A percentile compares a stretch with the other conserved stretches of the same genome.
These are phyloP conservation scores for Oedothorax gibbosus DNA, from an alignment of 1,140 invertebrate species.

Conservation along the genomic window DNA sequence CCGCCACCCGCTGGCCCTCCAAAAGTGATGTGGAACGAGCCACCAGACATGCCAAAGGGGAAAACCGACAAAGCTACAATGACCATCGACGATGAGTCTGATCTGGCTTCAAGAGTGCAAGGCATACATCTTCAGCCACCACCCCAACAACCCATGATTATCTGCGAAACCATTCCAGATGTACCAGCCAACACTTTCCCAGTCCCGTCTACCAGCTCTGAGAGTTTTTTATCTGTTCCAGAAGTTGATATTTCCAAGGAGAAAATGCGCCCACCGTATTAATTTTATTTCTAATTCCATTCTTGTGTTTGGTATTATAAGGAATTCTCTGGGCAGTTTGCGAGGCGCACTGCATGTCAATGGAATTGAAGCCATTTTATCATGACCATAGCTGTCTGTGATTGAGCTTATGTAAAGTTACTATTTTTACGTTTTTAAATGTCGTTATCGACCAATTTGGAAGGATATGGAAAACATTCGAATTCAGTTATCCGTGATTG, in stretches of 20 bases:
- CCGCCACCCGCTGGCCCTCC: slow-evolving; percentile 46
- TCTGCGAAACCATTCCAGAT: slow-evolving; percentile 46
- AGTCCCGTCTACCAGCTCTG: background rate
- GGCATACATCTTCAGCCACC: slow-evolving; percentile 39
- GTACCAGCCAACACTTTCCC: background rate
- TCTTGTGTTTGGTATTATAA: background rate
- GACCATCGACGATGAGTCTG: background rate
- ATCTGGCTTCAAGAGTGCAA: slow-evolving; percentile 26
- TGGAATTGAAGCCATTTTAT: slow-evolving; percentile 22
- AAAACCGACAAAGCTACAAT: background rate
- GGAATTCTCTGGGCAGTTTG: slow-evolving; percentile 13
- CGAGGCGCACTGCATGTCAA: slow-evolving; percentile 31
- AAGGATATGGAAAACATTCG: slow-evolving; percentile 3
- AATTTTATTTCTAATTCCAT: slow-evolving; percentile 12
- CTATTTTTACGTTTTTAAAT: slow-evolving; percentile 24
- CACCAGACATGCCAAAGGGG: slow-evolving; percentile 13
- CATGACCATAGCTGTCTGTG: slow-evolving; percentile 45
- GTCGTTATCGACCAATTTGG: slow-evolving; percentile 6
- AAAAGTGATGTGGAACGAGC: slow-evolving; percentile 20
- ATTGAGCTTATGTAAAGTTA: slow-evolving; percentile 55
- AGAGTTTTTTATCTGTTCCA: slow-evolving; percentile 30
- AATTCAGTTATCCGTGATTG: slow-evolving; percentile 6
- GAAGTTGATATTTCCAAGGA: slow-evolving; percentile 46
- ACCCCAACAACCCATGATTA: slow-evolving; percentile 45
- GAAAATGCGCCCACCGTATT: slow-evolving; percentile 49